Evolutionary conservation across 1,140 invertebrate genomes (phyloP).

Genomic region (Protaetia brevitarsis): DNA sequence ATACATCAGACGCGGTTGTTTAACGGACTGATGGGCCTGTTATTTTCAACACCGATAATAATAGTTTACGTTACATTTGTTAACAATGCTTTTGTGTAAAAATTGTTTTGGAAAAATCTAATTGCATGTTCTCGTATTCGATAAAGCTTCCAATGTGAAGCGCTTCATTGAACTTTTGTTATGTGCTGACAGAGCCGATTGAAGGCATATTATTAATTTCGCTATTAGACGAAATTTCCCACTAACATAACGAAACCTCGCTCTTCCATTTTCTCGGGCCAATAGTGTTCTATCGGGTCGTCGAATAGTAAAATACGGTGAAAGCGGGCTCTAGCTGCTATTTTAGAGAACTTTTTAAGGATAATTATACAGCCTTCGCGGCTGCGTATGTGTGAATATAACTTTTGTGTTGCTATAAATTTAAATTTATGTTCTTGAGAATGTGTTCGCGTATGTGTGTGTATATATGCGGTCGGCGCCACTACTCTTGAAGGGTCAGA

Average conservation of each 20-base stretch:
- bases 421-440: slow-evolving; percentile 11
- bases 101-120: slow-evolving; percentile 10
- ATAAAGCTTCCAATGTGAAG: slow-evolving; percentile 1
- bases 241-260: not conserved
- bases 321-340: not conserved
- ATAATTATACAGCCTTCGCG: not conserved
- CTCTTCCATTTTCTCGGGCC: not conserved
- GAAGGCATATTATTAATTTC: slow-evolving; percentile 3
- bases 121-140: not conserved
- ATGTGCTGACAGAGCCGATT: not conserved
- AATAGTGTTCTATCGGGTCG: not conserved
- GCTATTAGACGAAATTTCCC: slow-evolving; percentile 11
- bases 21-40: slow-evolving; percentile 10
- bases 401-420: slow-evolving; percentile 16
- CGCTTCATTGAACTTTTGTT: slow-evolving; percentile 16
- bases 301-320: not conserved
- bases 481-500: not conserved
- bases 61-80: slow-evolving; percentile 17
- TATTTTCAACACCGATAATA: slow-evolving; percentile 13
- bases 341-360: slow-evolving; percentile 3
- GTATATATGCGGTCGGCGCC: slow-evolving; percentile 19
- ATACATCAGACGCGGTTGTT: slow-evolving; percentile 5
- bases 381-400: not conserved
- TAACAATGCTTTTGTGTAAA: slow-evolving; percentile 13
- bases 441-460: not conserved